phyloP scores from a whole-genome alignment of 2,113 vertebrate genomes.

The Tragelaphus imberbis region DNA sequence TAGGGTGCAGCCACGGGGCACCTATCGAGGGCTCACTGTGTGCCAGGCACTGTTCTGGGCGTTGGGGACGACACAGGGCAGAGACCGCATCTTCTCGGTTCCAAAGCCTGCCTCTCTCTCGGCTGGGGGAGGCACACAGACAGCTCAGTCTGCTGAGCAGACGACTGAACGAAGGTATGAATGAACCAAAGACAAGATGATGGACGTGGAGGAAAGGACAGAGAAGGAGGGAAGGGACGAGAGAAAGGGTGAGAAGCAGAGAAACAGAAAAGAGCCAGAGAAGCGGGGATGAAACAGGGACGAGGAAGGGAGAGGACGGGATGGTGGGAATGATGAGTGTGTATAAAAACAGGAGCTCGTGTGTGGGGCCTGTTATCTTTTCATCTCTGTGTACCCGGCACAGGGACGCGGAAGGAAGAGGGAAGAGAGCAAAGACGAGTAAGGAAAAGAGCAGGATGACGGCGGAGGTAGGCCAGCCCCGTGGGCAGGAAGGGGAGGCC shows the following conservation, averaged over 20 bases:
- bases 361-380: rapidly evolving
- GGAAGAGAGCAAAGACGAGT: neutral
- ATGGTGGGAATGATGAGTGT: rapidly evolving
- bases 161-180: neutral
- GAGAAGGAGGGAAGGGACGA: rapidly evolving
- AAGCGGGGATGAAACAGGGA: rapidly evolving
- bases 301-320: rapidly evolving
- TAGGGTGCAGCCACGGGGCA: neutral
- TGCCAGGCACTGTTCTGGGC: constrained; percentile 41
- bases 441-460: no score
- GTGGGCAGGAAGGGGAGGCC: neutral
- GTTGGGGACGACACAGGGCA: neutral
- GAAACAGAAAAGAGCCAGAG: neutral
- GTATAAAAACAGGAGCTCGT: rapidly evolving
- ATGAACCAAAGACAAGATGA: neutral
- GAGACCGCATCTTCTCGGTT: rapidly evolving
- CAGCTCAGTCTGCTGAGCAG: neutral
- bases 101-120: neutral
- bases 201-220: neutral
- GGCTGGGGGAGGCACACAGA: neutral
- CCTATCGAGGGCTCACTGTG: constrained; percentile 53
- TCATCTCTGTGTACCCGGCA: neutral
- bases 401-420: neutral
- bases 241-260: neutral
- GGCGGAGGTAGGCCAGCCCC: neutral